These are phyloP conservation scores for Ctenosaura bakeri DNA, from an alignment of 2,797 vertebrate species.

Conservation along the genomic window DNA sequence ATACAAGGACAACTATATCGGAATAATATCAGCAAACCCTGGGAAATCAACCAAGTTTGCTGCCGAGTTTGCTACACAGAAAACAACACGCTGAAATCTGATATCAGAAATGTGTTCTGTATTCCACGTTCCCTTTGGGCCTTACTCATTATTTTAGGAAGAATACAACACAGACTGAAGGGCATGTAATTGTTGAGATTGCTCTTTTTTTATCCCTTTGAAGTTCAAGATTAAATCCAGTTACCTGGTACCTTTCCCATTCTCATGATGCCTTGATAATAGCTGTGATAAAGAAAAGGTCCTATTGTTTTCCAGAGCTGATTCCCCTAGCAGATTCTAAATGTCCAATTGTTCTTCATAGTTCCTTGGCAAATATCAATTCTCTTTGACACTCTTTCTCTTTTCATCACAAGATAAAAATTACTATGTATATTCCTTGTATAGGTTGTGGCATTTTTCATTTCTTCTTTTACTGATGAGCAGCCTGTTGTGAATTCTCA, in stretches of 20 bases:
- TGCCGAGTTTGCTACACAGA: not conserved
- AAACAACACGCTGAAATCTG: not conserved
- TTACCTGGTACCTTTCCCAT: constrained; percentile 27
- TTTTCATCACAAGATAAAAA: not conserved
- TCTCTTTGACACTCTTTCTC: not conserved
- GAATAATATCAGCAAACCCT: not conserved
- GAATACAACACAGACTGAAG: not conserved
- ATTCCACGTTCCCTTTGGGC: not conserved
- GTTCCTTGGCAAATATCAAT: constrained; percentile 22
- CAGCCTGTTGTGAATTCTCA: not conserved
- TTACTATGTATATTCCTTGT: not conserved
- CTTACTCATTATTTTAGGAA: not conserved
- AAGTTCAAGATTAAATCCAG: constrained; percentile 11
- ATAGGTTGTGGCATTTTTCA: not conserved
- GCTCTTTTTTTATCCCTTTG: not conserved
- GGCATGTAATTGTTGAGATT: constrained; percentile 7
- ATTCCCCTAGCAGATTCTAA: constrained; percentile 17
- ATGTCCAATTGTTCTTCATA: constrained; percentile 32
- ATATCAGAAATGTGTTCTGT: not conserved
- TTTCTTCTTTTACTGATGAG: not conserved
- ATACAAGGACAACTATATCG: not conserved
- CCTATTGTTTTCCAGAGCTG: constrained; percentile 32
- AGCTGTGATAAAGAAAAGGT: constrained; percentile 37
- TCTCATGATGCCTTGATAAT: constrained; percentile 30
- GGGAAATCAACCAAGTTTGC: not conserved